Conservation (phyloP, 2,888 invertebrate genomes). For the Andrena camellia region DNA sequence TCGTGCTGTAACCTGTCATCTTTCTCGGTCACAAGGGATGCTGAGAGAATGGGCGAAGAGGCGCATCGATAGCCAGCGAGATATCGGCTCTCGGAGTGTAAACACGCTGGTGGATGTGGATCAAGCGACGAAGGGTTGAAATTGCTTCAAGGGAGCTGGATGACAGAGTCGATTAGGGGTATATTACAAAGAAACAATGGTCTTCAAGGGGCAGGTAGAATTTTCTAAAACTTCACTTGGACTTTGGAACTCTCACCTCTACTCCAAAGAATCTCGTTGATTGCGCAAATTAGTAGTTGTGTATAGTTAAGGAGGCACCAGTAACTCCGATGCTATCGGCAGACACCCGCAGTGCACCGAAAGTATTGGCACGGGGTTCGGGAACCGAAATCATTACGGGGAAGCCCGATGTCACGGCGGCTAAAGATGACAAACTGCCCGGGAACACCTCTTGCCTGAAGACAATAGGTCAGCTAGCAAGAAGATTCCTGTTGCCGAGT, state of each 20-base stretch:
- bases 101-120: conserved; percentile 2
- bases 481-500: conserved; percentile 45
- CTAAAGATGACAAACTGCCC: conserved; percentile 44
- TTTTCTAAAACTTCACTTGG: not conserved
- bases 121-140: not conserved
- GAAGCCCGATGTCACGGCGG: not conserved
- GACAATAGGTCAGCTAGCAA: conserved; percentile 47
- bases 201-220: not conserved
- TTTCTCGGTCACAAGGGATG: conserved; percentile 40
- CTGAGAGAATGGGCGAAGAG: not conserved
- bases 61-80: conserved; percentile 12
- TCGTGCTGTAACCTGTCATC: conserved; percentile 53
- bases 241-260: not conserved
- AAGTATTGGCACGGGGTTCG: conserved; percentile 11
- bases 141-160: not conserved
- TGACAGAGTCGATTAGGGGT: not conserved
- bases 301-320: not conserved
- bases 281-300: not conserved
- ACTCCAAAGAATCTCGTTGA: not conserved
- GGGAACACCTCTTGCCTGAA: conserved; percentile 47
- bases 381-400: conserved; percentile 11
- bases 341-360: conserved; percentile 16
- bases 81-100: not conserved
- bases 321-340: not conserved
- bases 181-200: not conserved